Evolutionary conservation across 2,888 invertebrate genomes (phyloP).

Genomic region (Poecilobothrus nobilitatus): DNA sequence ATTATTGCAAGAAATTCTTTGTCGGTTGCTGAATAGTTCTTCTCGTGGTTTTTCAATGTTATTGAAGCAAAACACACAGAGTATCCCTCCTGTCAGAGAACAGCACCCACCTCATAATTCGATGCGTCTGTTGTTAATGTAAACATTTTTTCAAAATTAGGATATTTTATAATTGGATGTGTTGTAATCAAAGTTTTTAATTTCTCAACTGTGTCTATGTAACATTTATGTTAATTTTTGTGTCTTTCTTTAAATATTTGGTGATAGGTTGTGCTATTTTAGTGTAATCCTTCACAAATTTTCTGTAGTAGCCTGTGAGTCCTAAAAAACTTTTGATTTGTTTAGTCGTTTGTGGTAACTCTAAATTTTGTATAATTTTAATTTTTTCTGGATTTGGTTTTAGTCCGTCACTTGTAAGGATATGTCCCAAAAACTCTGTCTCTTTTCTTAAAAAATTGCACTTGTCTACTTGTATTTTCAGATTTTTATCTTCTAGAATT

Average conservation of each 20-base stretch:
- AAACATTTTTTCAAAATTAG: slow-evolving; percentile 17
- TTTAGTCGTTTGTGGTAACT: slow-evolving; percentile 18
- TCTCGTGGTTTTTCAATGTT: slow-evolving; percentile 13
- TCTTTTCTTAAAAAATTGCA: slow-evolving; percentile 16
- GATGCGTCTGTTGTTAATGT: slow-evolving; percentile 15
- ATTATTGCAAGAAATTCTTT: slow-evolving; percentile 17
- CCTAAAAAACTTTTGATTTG: slow-evolving; percentile 22
- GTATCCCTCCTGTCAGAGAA: slow-evolving; percentile 14
- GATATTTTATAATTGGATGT: slow-evolving; percentile 14
- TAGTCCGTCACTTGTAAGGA: slow-evolving; percentile 15
- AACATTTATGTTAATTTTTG: too few species aligned
- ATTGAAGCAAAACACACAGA: slow-evolving; percentile 13
- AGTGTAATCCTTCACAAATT: slow-evolving; percentile 15
- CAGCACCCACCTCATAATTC: slow-evolving; percentile 15
- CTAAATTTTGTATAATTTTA: slow-evolving; percentile 12
- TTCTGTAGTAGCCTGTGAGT: slow-evolving; percentile 20
- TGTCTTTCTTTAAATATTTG: too few species aligned
- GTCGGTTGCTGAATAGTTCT: slow-evolving; percentile 13
- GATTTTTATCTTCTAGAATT: slow-evolving; percentile 12
- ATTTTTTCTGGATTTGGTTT: slow-evolving; percentile 18
- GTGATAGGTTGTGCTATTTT: slow-evolving; percentile 12
- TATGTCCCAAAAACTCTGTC: slow-evolving; percentile 17
- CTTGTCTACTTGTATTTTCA: slow-evolving; percentile 18
- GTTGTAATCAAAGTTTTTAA: too few species aligned
- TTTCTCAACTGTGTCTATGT: too few species aligned